phyloP scores from a whole-genome alignment of 2,888 invertebrate species.

The Xanthia togata region DNA sequence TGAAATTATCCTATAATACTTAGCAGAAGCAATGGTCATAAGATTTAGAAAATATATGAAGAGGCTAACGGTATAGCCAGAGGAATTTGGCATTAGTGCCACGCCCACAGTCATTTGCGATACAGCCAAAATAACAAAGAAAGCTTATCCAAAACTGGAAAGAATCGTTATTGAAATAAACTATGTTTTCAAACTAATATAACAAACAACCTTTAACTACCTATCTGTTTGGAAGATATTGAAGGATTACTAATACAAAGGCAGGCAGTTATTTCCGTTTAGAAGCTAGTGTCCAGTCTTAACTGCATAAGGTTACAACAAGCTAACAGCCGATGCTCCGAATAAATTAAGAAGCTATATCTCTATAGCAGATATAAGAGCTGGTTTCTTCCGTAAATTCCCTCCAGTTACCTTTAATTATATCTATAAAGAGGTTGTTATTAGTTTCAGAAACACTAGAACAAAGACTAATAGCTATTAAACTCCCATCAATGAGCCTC shows the following conservation, averaged over 20 bases:
- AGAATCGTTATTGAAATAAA: slow-evolving; percentile 7
- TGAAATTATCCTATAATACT: neutral
- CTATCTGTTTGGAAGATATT: neutral
- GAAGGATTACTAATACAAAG: neutral
- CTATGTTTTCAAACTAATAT: slow-evolving; percentile 1
- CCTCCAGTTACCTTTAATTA: neutral
- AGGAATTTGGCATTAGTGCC: slow-evolving; percentile 39
- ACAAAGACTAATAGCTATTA: slow-evolving; percentile 26
- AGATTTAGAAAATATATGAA: slow-evolving; percentile 25
- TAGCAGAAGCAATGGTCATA: neutral
- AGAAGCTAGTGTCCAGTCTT: neutral
- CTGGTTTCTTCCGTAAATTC: neutral
- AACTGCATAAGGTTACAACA: neutral
- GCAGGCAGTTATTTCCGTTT: neutral
- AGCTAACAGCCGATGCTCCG: neutral
- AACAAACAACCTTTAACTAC: neutral
- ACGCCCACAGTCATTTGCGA: slow-evolving; percentile 35
- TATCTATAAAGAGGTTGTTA: neutral
- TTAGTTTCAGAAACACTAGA: neutral
- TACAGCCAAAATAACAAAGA: slow-evolving; percentile 19
- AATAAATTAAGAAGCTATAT: neutral
- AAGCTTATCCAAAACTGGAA: slow-evolving; percentile 25
- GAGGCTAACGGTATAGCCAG: slow-evolving; percentile 32
- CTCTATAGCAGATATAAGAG: neutral
- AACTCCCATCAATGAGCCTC: slow-evolving; percentile 58